A percentile compares a stretch with the other conserved stretches of the same genome.
phyloP scores from a whole-genome alignment of 2,888 invertebrate genomes.

The Stegophylla sp. region DNA sequence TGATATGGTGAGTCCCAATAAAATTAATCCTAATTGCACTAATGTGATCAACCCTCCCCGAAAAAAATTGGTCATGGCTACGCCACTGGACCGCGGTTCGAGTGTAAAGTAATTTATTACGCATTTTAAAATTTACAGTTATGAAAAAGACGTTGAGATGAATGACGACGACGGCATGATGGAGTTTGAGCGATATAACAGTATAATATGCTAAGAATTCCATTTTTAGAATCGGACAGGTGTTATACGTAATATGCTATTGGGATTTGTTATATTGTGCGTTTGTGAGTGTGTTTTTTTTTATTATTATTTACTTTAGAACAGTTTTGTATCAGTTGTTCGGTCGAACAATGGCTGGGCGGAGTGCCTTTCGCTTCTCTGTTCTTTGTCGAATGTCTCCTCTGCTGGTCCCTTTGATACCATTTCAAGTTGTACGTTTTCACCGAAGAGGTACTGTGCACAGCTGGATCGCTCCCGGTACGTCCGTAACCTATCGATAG shows the following conservation, averaged over 20 bases:
- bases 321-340: slow-evolving; percentile 61
- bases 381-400: slow-evolving; percentile 77
- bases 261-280: background rate
- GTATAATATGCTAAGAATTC: background rate
- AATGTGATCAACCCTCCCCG: too few relatives aligned
- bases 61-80: too few relatives aligned
- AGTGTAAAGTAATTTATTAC: slow-evolving; percentile 14
- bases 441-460: slow-evolving; percentile 82
- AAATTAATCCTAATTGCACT: too few relatives aligned
- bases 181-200: background rate
- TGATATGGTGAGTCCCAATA: too few relatives aligned
- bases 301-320: slow-evolving; percentile 44
- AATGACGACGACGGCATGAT: background rate
- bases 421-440: slow-evolving; percentile 81
- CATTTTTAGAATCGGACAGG: background rate
- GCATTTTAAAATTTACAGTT: slow-evolving; percentile 27
- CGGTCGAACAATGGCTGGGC: slow-evolving; percentile 62
- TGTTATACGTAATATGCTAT: too few relatives aligned
- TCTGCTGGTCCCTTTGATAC: slow-evolving; percentile 81
- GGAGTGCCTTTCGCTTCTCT: slow-evolving; percentile 65
- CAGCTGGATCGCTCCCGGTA: slow-evolving; percentile 85
- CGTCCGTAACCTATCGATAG: slow-evolving; percentile 77
- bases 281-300: background rate
- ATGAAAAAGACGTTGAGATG: background rate
- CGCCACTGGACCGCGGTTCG: background rate